Conservation (phyloP, 1,140 invertebrate species). For the Neodiprion lecontei region DNA sequence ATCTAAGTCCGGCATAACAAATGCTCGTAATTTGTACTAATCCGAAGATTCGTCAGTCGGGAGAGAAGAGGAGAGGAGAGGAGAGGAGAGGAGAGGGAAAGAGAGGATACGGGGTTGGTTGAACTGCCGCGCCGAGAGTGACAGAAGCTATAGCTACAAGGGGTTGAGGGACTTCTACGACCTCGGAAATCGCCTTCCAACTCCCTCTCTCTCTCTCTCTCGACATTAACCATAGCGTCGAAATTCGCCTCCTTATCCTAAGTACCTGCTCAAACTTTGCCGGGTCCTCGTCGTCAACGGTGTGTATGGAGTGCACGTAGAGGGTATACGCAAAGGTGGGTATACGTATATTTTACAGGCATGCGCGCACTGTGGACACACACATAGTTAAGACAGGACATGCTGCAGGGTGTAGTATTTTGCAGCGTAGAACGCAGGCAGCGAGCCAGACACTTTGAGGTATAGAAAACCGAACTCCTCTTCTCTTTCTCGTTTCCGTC, state of each 20-base stretch:
- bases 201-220: background rate
- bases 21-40: slow-evolving; percentile 4
- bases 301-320: no score
- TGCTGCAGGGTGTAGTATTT: no score
- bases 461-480: no score
- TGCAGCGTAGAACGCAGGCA: no score
- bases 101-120: no score
- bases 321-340: no score
- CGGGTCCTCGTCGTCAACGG: background rate
- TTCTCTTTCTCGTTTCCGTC: no score
- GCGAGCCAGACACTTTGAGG: no score
- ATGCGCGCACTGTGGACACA: no score
- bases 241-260: slow-evolving; percentile 7
- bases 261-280: slow-evolving; percentile 3
- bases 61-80: background rate
- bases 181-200: background rate
- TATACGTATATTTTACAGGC: no score
- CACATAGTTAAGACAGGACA: no score
- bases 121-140: no score
- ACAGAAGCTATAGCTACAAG: background rate
- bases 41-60: background rate
- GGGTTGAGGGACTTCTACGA: background rate
- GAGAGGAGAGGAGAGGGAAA: background rate
- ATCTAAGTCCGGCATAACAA: background rate
- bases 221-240: background rate